A percentile compares a stretch with the other conserved stretches of the same genome.
Evolutionary conservation across 92 coral and sea anemone genomes (phyloP).

Genomic region (Meandrina meandrites): DNA sequence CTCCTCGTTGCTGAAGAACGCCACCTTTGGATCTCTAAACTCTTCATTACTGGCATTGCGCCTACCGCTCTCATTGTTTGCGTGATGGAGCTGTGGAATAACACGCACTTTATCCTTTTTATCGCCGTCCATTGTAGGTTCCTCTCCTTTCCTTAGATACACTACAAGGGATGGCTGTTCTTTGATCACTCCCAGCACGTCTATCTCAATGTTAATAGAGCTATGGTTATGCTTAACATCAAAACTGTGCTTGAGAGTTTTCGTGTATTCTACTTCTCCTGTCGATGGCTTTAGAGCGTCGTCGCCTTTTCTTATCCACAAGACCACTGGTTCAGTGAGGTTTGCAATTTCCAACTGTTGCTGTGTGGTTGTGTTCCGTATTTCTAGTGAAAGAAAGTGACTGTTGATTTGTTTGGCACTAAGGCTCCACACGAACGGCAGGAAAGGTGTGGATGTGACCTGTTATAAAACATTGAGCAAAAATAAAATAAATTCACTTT

Average conservation of each 20-base stretch:
- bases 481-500: neutral
- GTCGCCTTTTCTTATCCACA: slow-evolving; percentile 54
- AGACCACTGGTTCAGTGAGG: slow-evolving; percentile 46
- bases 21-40: neutral
- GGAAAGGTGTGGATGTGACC: slow-evolving; percentile 17
- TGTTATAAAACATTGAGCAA: neutral
- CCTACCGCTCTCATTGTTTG: neutral
- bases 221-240: slow-evolving; percentile 44
- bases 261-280: slow-evolving; percentile 32
- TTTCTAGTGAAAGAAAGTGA: slow-evolving; percentile 32
- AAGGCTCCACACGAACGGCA: slow-evolving; percentile 49
- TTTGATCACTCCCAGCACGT: slow-evolving; percentile 7
- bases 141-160: slow-evolving; percentile 40
- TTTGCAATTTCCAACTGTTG: slow-evolving; percentile 33
- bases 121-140: slow-evolving; percentile 40
- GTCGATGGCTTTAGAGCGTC: slow-evolving; percentile 17
- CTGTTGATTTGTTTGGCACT: slow-evolving; percentile 45
- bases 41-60: neutral
- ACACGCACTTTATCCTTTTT: slow-evolving; percentile 19
- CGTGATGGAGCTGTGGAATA: neutral
- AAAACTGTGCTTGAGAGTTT: slow-evolving; percentile 43
- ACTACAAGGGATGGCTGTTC: slow-evolving; percentile 38
- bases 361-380: slow-evolving; percentile 21
- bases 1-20: slow-evolving; percentile 32
- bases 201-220: slow-evolving; percentile 56